Conservation (phyloP, 2,797 vertebrate genomes). For the Sebastes oblongus region DNA sequence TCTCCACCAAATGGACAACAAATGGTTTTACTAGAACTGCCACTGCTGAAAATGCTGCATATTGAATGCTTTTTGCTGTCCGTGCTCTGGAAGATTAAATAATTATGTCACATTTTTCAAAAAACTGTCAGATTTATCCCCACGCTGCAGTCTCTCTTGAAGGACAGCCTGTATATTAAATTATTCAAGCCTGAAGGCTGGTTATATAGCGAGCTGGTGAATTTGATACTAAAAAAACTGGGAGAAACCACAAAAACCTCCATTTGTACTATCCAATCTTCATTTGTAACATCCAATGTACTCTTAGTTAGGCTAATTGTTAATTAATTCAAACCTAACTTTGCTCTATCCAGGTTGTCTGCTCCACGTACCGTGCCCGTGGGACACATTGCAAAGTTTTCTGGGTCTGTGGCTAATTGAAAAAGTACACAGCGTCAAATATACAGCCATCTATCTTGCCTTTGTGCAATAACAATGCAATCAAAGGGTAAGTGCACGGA, state of each 20-base stretch:
- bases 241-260: constrained; percentile 19
- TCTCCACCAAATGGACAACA: constrained; percentile 62
- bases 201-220: background rate
- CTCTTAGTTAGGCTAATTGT: constrained; percentile 63
- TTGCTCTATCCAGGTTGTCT: constrained; percentile 39
- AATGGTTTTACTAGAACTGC: constrained; percentile 61
- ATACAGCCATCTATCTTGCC: constrained; percentile 65
- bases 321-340: constrained; percentile 63
- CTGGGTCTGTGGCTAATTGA: constrained; percentile 64
- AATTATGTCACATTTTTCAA: constrained; percentile 44
- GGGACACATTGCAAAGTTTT: constrained; percentile 52
- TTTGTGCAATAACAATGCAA: constrained; percentile 78
- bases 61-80: constrained; percentile 36
- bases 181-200: constrained; percentile 29
- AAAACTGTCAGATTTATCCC: constrained; percentile 28
- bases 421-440: constrained; percentile 72
- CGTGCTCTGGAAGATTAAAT: constrained; percentile 31
- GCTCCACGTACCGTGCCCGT: constrained; percentile 28
- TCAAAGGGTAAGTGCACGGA: constrained; percentile 73
- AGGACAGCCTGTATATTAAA: constrained; percentile 25
- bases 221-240: constrained; percentile 18
- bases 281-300: constrained; percentile 51
- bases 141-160: constrained; percentile 7
- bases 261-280: constrained; percentile 57
- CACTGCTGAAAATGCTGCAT: constrained; percentile 24